These are phyloP conservation scores for Lampropteryx suffumata DNA, from an alignment of 2,888 invertebrate genomes.

Conservation along the genomic window DNA sequence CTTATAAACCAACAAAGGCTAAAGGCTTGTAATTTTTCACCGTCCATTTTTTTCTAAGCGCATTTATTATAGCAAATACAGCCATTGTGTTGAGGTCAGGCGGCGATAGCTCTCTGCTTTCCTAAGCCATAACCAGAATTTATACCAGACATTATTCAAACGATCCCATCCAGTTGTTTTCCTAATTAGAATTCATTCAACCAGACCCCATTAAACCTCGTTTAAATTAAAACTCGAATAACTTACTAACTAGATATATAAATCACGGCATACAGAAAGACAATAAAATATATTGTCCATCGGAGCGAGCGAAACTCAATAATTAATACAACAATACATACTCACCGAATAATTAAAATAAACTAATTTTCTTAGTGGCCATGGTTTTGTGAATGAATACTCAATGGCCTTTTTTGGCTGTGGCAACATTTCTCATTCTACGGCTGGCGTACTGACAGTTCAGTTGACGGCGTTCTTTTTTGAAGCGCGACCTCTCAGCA, in stretches of 20 bases:
- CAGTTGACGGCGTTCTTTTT: slow-evolving; percentile 72
- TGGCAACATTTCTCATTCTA: slow-evolving; percentile 77
- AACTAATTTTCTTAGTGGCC: slow-evolving; percentile 75
- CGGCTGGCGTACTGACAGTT: slow-evolving; percentile 73
- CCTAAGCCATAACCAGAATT: slow-evolving; percentile 73
- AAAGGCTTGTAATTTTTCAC: slow-evolving; percentile 57
- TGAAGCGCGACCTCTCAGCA: slow-evolving; percentile 74
- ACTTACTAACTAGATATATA: slow-evolving; percentile 82
- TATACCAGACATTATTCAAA: slow-evolving; percentile 79
- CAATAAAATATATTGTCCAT: slow-evolving; percentile 81
- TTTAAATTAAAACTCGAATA: slow-evolving; percentile 82
- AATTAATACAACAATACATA: slow-evolving; percentile 81
- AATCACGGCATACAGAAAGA: slow-evolving; percentile 74
- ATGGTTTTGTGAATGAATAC: slow-evolving; percentile 74
- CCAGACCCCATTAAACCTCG: slow-evolving; percentile 78
- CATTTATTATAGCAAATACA: slow-evolving; percentile 71
- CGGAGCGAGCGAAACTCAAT: slow-evolving; percentile 57
- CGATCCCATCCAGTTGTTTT: slow-evolving; percentile 70
- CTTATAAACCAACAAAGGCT: slow-evolving; percentile 44
- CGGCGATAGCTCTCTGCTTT: slow-evolving; percentile 50
- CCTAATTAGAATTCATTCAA: slow-evolving; percentile 82
- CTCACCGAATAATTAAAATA: slow-evolving; percentile 79
- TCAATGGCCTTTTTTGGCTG: slow-evolving; percentile 56
- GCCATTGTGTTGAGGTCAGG: slow-evolving; percentile 65
- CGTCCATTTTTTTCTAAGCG: slow-evolving; percentile 63